Conservation (phyloP, 2,113 vertebrate genomes). For the Notarius quadriscutis region DNA sequence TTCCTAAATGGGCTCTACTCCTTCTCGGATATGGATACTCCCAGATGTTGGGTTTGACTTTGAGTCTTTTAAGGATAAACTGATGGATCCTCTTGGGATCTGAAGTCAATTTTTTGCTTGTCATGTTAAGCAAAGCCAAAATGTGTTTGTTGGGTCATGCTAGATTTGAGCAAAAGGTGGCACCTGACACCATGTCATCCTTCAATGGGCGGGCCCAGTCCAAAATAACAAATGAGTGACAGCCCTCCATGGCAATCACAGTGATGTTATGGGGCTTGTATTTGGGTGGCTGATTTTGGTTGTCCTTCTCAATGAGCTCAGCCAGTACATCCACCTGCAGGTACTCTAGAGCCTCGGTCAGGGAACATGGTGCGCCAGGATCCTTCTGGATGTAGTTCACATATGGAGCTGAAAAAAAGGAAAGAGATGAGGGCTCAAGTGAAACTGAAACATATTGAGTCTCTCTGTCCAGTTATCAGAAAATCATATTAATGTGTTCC, state of each 20-base stretch:
- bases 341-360: conserved; percentile 94
- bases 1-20: background rate
- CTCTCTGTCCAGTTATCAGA: background rate
- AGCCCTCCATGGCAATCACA: conserved; percentile 93
- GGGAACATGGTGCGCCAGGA: conserved; percentile 85
- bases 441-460: background rate
- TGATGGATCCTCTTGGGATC: background rate
- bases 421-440: background rate
- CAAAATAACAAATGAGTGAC: conserved; percentile 96
- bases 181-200: conserved; percentile 93
- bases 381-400: conserved; percentile 95
- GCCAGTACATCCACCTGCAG: conserved; percentile 91
- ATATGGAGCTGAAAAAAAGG: conserved; percentile 81
- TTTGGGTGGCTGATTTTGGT: conserved; percentile 74
- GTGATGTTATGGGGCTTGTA: conserved; percentile 89
- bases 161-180: background rate
- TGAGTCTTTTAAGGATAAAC: background rate
- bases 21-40: background rate
- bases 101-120: background rate
- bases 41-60: background rate
- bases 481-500: background rate
- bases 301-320: conserved; percentile 83
- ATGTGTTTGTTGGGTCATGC: background rate
- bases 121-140: background rate
- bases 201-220: conserved; percentile 88